Percentiles rank a stretch among this genome's conserved stretches.
Evolutionary conservation across 2,113 vertebrate genomes (phyloP).

Genomic region (Anguilla japonica): DNA sequence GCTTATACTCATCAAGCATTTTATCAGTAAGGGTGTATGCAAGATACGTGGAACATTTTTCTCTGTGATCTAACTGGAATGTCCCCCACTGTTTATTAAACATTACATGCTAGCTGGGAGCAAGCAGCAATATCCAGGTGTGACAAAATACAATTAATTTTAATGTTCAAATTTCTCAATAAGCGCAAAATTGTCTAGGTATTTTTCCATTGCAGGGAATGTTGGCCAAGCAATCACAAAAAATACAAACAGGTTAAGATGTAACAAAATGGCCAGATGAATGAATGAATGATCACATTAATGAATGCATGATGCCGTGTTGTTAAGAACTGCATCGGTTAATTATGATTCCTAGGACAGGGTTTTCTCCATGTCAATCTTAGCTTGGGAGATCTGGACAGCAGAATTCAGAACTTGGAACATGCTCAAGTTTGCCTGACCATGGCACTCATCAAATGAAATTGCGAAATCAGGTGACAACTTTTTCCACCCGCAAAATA

Average conservation of each 20-base stretch:
- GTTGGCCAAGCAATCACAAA: slow-evolving; percentile 52
- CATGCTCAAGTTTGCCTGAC: not conserved
- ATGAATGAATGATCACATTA: slow-evolving; percentile 42
- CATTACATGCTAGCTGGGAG: not conserved
- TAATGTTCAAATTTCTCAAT: not conserved
- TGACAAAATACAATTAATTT: not conserved
- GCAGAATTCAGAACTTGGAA: slow-evolving; percentile 18
- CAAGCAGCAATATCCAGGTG: not conserved
- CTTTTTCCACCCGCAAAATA: not conserved
- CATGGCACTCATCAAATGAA: not conserved
- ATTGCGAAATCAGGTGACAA: not conserved
- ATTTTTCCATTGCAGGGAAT: slow-evolving; percentile 52
- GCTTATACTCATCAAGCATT: not conserved
- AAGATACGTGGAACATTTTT: too few relatives aligned
- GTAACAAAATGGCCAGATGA: slow-evolving; percentile 31
- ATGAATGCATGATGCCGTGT: slow-evolving; percentile 46
- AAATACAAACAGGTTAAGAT: slow-evolving; percentile 50
- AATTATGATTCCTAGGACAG: slow-evolving; percentile 36
- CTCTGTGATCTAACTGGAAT: too few relatives aligned
- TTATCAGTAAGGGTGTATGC: too few relatives aligned
- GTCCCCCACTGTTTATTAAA: too few relatives aligned
- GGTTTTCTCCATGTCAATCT: slow-evolving; percentile 44
- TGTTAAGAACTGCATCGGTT: slow-evolving; percentile 47
- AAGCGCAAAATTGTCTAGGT: not conserved
- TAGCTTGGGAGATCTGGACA: slow-evolving; percentile 72